Evolutionary conservation across 2,113 vertebrate genomes (phyloP), one percentile per base, ranked within the genome.

Genomic region (Notothenia rossii): DNA sequence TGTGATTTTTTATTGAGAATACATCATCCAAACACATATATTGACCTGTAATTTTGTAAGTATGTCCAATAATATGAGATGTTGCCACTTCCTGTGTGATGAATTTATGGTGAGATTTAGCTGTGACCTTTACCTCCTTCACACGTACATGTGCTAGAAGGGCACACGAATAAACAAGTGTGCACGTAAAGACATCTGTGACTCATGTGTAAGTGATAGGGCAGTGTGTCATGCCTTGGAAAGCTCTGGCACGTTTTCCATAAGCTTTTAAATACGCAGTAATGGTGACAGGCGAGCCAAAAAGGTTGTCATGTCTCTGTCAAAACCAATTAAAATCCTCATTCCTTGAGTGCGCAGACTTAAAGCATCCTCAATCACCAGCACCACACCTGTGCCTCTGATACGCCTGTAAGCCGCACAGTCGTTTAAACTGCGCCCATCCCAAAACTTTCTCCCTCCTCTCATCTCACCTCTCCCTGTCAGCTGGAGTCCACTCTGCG

Each of bases 401-500:
- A 67, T 59, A 70, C 50, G 51, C 80, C 72, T 54, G 33, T 64
- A 72, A 82, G 82, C 76, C 80, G 61, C 36, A 9, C 51, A 61
- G 29, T 54, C 45, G 3, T 25, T 66, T 72, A 40, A 70, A 81
- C 61, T 65, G 49, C 65, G 65, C 56, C 74, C 48, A 59, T 77
- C 40, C 51, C 55, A 88, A 79, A 79, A 81, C 63, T 75, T 74
- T 64, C 43, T 65, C 5, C 17, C 66, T 29, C 67, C 61, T 54
- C 72, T 67, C 79, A 51, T 64, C 75, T 83, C 86, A 76, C 82
- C 79, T 79, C 74, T 78, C 53, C 20, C 86, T 76, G 77, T 84
- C 90, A 91, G 77, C 79, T 76, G 46, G 82, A 89, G 91, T 90
- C 88, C 81, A 89, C 81, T 88, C 82, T 18, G 73, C 88, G 66